These are phyloP conservation scores for Mastacembelus armatus DNA, from an alignment of 2,797 vertebrate species.

Conservation along the genomic window DNA sequence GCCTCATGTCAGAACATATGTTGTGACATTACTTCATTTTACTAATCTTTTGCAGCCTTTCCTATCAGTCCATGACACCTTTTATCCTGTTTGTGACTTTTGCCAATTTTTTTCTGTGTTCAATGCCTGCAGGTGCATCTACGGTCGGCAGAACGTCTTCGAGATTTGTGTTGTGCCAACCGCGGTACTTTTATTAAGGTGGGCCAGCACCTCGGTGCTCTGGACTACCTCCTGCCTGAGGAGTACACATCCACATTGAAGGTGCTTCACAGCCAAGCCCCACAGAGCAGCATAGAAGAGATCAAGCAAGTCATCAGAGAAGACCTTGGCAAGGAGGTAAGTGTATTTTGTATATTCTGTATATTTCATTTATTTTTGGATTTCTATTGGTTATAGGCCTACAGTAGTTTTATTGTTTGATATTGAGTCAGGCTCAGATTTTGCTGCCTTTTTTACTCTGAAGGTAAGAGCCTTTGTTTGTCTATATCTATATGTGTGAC, in stretches of 20 bases:
- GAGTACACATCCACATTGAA: slow-evolving; percentile 96
- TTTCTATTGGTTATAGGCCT: background rate
- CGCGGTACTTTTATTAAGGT: slow-evolving; percentile 98
- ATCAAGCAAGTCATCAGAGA: slow-evolving; percentile 92
- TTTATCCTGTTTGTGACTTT: background rate
- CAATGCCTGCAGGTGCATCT: slow-evolving; percentile 86
- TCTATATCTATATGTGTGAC: slow-evolving; percentile 38
- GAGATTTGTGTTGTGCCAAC: slow-evolving; percentile 94
- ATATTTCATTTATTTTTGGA: background rate
- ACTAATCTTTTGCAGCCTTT: background rate
- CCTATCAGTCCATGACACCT: background rate
- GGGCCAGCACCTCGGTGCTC: slow-evolving; percentile 94
- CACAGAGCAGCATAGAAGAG: slow-evolving; percentile 91
- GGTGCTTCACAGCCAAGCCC: slow-evolving; percentile 93
- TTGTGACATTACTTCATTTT: background rate
- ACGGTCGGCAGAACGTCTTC: slow-evolving; percentile 92
- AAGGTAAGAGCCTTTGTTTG: background rate
- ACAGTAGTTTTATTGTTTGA: background rate
- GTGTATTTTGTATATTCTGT: slow-evolving; percentile 4
- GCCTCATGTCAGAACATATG: background rate
- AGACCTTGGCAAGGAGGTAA: slow-evolving; percentile 94
- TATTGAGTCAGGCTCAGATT: background rate
- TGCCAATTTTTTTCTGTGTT: background rate
- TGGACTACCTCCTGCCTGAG: slow-evolving; percentile 94
- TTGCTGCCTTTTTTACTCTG: background rate